Evolutionary conservation across 2,113 vertebrate genomes (phyloP).

Genomic region (Myocastor coypus): DNA sequence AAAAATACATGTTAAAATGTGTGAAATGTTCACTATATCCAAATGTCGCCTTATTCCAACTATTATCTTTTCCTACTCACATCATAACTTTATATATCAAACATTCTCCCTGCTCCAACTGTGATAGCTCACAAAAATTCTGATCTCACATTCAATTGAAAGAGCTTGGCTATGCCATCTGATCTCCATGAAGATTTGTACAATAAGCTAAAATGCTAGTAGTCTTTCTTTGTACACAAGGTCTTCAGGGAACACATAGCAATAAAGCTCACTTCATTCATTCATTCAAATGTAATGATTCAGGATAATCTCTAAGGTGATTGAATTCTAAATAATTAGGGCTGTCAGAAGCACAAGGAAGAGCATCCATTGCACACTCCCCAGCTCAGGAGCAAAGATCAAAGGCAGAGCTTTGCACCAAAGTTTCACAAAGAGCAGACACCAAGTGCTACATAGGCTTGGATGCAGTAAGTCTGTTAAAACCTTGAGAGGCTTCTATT

Average conservation of each 20-base stretch:
- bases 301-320: neutral
- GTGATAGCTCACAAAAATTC: neutral
- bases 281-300: neutral
- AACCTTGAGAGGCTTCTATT: neutral
- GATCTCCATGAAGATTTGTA: neutral
- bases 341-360: neutral
- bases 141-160: neutral
- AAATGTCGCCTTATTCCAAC: neutral
- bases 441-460: neutral
- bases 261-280: neutral
- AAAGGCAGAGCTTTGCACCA: neutral
- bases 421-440: neutral
- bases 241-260: neutral
- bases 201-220: neutral
- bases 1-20: neutral
- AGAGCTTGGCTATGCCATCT: neutral
- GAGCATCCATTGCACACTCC: neutral
- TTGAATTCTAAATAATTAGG: neutral
- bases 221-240: neutral
- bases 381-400: neutral
- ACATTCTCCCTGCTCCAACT: neutral
- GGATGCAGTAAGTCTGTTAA: neutral
- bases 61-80: conserved; percentile 8
- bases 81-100: neutral
- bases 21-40: neutral